Evolutionary conservation across 1,140 invertebrate species (phyloP).

Genomic region (Stegodyphus mimosarum): DNA sequence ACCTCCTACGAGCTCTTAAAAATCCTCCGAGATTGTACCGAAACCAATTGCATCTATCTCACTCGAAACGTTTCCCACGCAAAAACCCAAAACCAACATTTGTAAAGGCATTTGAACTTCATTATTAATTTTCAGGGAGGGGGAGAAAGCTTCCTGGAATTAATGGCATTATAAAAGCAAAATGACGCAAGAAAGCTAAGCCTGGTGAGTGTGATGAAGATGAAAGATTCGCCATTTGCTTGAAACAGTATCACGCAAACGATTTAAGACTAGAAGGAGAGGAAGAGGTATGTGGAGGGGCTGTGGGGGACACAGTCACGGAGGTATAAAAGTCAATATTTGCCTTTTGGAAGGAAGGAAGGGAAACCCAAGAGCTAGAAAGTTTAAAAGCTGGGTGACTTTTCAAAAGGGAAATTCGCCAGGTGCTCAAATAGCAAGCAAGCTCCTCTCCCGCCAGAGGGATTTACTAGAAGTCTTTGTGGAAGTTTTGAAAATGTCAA

Average conservation of each 20-base stretch:
- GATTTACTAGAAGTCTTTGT: not conserved
- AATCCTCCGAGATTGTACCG: no score
- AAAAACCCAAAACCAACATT: not conserved
- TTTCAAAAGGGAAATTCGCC: not conserved
- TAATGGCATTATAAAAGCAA: constrained; percentile 25
- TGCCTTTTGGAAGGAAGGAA: constrained; percentile 29
- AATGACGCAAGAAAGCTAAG: not conserved
- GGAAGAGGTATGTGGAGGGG: not conserved
- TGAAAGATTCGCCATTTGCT: not conserved
- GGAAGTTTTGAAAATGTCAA: constrained; percentile 4
- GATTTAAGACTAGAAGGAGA: not conserved
- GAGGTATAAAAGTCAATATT: constrained; percentile 40
- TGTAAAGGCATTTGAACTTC: constrained; percentile 6
- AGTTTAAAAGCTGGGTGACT: constrained; percentile 1
- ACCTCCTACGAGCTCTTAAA: no score
- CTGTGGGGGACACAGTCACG: not conserved
- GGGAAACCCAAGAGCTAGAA: not conserved
- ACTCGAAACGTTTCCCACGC: no score
- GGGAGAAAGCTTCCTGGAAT: not conserved
- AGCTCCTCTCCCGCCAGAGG: not conserved
- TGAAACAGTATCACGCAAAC: constrained; percentile 2
- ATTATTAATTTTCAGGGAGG: constrained; percentile 37
- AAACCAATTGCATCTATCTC: no score
- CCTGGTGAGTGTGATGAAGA: not conserved
- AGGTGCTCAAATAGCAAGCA: constrained; percentile 16